Evolutionary conservation across 1,140 invertebrate species (phyloP).

Genomic region (Formica selysi): DNA sequence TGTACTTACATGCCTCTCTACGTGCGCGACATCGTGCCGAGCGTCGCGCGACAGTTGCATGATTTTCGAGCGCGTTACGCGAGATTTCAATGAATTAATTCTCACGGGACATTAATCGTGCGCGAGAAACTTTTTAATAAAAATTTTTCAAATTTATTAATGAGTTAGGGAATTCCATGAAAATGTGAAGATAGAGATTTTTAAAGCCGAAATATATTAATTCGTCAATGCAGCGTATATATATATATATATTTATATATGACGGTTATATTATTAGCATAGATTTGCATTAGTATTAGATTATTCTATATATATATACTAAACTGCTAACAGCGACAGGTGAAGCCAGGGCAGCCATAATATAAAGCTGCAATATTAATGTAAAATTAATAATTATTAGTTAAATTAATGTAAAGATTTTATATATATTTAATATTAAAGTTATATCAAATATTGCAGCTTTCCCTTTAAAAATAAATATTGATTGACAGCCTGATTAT

Average conservation of each 20-base stretch:
- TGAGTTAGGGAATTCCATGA: slow-evolving; percentile 37
- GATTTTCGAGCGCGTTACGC: slow-evolving; percentile 59
- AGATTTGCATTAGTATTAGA: too few species aligned
- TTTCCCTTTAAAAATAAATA: too few species aligned
- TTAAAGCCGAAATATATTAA: neutral
- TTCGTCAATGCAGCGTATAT: neutral
- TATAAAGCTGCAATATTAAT: too few species aligned
- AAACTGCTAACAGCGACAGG: too few species aligned
- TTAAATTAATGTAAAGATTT: too few species aligned
- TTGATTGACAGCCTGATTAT: too few species aligned
- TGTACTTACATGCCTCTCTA: slow-evolving; percentile 65
- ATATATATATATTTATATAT: neutral
- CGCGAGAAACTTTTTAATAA: slow-evolving; percentile 20
- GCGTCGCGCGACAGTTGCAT: slow-evolving; percentile 54
- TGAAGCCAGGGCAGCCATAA: too few species aligned
- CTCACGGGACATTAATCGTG: slow-evolving; percentile 24
- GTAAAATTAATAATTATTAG: too few species aligned
- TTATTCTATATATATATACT: too few species aligned
- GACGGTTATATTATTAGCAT: neutral
- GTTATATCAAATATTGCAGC: too few species aligned
- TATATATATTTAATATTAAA: too few species aligned
- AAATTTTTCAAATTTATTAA: neutral
- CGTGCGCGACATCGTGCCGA: slow-evolving; percentile 47
- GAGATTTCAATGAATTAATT: slow-evolving; percentile 69
- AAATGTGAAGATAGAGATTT: slow-evolving; percentile 12